Evolutionary conservation across 2,113 vertebrate species (phyloP).

Genomic region (Misgurnus mizolepis): DNA sequence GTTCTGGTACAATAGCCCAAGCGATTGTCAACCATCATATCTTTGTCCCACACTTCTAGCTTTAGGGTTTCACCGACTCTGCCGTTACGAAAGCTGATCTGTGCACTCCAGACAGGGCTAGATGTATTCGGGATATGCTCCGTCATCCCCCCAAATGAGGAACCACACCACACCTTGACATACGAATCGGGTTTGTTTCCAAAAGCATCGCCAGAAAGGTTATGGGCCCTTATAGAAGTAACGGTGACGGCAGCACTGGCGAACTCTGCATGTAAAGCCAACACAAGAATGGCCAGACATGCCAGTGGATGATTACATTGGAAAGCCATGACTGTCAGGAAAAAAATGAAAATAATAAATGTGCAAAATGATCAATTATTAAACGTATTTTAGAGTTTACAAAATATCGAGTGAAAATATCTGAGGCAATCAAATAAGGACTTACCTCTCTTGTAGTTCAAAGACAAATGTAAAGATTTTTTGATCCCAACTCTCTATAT

Average conservation of each 20-base stretch:
- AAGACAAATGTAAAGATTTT: not conserved
- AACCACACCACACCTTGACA: conserved; percentile 21
- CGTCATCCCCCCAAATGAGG: not conserved
- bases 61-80: not conserved
- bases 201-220: not conserved
- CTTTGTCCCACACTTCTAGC: conserved; percentile 49
- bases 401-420: too few species aligned
- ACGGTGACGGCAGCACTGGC: not conserved
- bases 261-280: not conserved
- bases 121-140: not conserved
- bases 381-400: too few species aligned
- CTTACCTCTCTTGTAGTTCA: not conserved
- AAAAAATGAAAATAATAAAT: too few species aligned
- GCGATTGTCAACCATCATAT: conserved; percentile 28
- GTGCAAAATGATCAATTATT: too few species aligned
- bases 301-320: not conserved
- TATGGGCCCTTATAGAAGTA: not conserved
- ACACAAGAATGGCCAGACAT: conserved; percentile 2
- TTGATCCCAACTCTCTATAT: not conserved
- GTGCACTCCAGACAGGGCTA: conserved; percentile 6
- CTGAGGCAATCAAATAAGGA: too few species aligned
- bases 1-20: not conserved
- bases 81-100: conserved; percentile 19
- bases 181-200: conserved; percentile 36
- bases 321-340: not conserved